Evolutionary conservation across 2,888 invertebrate species (phyloP).

Genomic region (Diabrotica balteata): DNA sequence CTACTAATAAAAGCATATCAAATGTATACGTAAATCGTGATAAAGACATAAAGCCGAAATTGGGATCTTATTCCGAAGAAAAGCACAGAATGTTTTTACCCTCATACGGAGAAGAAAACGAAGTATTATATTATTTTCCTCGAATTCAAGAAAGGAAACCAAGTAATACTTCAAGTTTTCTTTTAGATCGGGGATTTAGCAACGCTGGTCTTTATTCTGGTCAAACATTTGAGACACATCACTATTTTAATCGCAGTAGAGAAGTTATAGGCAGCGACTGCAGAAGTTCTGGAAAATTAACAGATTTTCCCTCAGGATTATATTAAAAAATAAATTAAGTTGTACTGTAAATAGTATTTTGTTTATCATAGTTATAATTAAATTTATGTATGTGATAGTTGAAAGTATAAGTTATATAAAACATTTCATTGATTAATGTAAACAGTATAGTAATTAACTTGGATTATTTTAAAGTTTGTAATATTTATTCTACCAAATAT

Average conservation of each 20-base stretch:
- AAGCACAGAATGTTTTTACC: constrained; percentile 57
- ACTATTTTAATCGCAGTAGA: constrained; percentile 47
- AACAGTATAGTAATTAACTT: too few species aligned
- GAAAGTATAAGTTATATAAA: too few species aligned
- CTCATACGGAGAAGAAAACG: constrained; percentile 49
- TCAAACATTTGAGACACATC: constrained; percentile 55
- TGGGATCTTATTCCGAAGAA: constrained; percentile 50
- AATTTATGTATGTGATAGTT: too few species aligned
- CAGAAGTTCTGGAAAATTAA: constrained; percentile 67
- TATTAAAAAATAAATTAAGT: constrained; percentile 60
- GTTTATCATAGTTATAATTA: constrained; percentile 6
- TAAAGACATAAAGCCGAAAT: constrained; percentile 33
- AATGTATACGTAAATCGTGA: constrained; percentile 39
- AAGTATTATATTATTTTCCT: constrained; percentile 60
- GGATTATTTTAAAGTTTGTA: too few species aligned
- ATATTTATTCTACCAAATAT: too few species aligned
- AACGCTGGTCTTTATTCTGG: constrained; percentile 74
- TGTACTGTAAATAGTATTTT: constrained; percentile 2
- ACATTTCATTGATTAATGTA: too few species aligned
- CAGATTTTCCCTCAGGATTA: constrained; percentile 76
- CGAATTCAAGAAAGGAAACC: constrained; percentile 60
- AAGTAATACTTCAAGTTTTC: constrained; percentile 61
- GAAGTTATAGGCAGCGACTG: constrained; percentile 40
- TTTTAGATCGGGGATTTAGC: constrained; percentile 68
- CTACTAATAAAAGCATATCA: constrained; percentile 49